Base-by-base conservation (phyloP, 2,113 vertebrate species). In the Ranitomeya variabilis region DNA sequence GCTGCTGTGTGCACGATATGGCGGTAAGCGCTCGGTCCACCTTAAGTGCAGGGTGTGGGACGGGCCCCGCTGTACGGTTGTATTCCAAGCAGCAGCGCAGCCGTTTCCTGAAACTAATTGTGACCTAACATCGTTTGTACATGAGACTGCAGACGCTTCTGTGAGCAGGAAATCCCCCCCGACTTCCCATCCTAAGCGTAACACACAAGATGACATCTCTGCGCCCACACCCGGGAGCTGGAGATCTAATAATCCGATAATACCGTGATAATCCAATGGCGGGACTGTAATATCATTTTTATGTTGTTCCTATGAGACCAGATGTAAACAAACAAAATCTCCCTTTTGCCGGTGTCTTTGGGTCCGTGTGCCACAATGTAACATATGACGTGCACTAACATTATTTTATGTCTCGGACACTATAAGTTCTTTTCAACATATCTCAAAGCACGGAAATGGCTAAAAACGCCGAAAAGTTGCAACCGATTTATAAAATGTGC, bases 81-180 rank as follows among this genome's bases (percentile, higher is more conserved):
- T 76, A 51, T 83, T 83, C 80, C 62, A 3, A 64, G 80, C 80
- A 83, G 60, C 37, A 60, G 31, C 10, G 80, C 37, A 59, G 37
- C 80, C n/a, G 51, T 83, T 83, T 83, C 81, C 80, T 83, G 81
- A 83, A 83, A 83, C 45, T 67, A 80, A 8, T 80, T 67, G 19
- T 83, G 64, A 83, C 1, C 51, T 83, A 51, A 21, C 81, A 83
- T 45, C 23, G 60, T 67, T 60, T 67, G 62, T 54, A 52, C 19
- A 16, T n/a, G 62, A 67, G 80, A 6, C 60, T 9, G 59, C 81
- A 19, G 80, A 37, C 60, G 45, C 59, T n/a, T 4, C 78, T 83
- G 81, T 83, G 31, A 83, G 19, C 80, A 83, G 80, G 59, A 83
- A 83, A 64, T 83, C 80, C 80, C 80, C 77, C 26, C 57, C 67